These are phyloP conservation scores for Sprattus sprattus DNA, from an alignment of 2,113 vertebrate genomes.

Conservation along the genomic window DNA sequence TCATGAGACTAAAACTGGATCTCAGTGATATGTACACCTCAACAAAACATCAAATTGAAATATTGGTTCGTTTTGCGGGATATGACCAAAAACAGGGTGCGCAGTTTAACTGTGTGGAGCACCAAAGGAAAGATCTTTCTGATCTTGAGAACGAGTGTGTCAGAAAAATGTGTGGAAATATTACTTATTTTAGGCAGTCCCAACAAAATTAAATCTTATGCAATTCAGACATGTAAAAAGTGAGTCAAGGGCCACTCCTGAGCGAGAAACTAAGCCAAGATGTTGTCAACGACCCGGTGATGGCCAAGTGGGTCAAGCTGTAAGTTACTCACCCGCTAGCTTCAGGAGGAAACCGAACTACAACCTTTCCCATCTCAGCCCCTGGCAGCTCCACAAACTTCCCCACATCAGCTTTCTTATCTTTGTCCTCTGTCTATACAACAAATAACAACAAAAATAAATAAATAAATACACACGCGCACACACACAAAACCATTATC, in stretches of 20 bases:
- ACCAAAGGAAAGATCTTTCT: too few species aligned
- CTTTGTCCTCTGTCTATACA: conserved; percentile 77
- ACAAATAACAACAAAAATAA: background rate
- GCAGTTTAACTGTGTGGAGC: too few species aligned
- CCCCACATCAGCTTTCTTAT: conserved; percentile 90
- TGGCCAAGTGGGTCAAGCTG: too few species aligned
- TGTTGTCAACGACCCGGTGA: background rate
- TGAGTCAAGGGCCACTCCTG: too few species aligned
- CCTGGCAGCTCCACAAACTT: conserved; percentile 97
- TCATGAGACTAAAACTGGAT: too few species aligned
- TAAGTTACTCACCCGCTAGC: conserved; percentile 87
- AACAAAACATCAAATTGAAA: background rate
- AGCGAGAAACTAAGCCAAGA: too few species aligned
- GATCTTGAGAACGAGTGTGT: too few species aligned
- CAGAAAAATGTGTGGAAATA: too few species aligned
- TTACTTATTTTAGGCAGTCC: too few species aligned
- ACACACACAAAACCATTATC: background rate
- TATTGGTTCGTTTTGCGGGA: background rate
- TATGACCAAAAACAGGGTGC: background rate
- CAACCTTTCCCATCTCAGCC: conserved; percentile 95
- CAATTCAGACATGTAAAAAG: too few species aligned
- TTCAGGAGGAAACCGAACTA: conserved; percentile 95
- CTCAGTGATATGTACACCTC: too few species aligned
- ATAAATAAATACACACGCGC: background rate
- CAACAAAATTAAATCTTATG: too few species aligned